Evolutionary conservation across 23 tunicate genomes (phyloP).

Genomic region (Oikopleura albicans): DNA sequence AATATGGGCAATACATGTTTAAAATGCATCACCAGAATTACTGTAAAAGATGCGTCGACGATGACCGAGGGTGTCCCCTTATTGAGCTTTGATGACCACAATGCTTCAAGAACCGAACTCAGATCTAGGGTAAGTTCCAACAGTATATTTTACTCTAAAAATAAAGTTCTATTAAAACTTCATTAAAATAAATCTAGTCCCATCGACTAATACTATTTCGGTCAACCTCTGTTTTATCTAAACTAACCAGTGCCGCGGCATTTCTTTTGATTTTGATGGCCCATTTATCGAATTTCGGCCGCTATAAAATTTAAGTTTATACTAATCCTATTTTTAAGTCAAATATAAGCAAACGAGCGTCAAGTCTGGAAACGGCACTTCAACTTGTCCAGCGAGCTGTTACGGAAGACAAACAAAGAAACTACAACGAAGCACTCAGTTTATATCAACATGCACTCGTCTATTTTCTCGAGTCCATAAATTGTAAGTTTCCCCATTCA

Average conservation of each 20-base stretch:
- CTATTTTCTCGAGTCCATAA: constrained; percentile 41
- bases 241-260: too few relatives aligned
- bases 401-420: constrained; percentile 32
- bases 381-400: constrained; percentile 45
- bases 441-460: constrained; percentile 49
- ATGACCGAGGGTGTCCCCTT: constrained; percentile 35
- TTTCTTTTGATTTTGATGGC: too few relatives aligned
- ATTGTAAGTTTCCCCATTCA: constrained; percentile 35
- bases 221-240: too few relatives aligned
- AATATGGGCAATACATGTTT: constrained; percentile 29
- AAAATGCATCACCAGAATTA: background rate
- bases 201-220: too few relatives aligned
- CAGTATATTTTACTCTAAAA: too few relatives aligned
- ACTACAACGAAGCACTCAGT: constrained; percentile 37
- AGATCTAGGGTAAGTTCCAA: background rate
- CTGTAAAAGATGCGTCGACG: constrained; percentile 27
- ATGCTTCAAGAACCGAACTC: background rate
- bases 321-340: too few relatives aligned
- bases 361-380: constrained; percentile 35
- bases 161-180: too few relatives aligned
- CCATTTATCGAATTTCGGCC: too few relatives aligned
- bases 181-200: too few relatives aligned
- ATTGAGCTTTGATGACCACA: constrained; percentile 8
- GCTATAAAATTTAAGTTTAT: too few relatives aligned
- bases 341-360: background rate